A percentile compares a stretch with the other conserved stretches of the same genome.
Evolutionary conservation across 2,888 invertebrate species (phyloP).

Genomic region (Drosophila anceps): DNA sequence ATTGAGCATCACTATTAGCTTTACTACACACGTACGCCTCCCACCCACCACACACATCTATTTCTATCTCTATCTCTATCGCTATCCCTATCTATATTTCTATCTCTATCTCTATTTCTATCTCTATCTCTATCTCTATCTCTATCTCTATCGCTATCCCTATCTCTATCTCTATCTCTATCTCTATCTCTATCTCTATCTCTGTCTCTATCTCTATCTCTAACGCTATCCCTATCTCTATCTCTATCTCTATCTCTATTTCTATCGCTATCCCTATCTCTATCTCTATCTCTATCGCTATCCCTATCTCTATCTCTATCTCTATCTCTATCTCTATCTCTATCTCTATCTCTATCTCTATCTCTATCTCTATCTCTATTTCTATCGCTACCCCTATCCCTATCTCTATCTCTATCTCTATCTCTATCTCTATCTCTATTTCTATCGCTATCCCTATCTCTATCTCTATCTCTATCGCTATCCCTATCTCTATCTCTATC

Average conservation of each 20-base stretch:
- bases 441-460: background rate
- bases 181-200: background rate
- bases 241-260: background rate
- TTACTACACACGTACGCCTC: constrained; percentile 10
- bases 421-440: background rate
- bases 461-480: background rate
- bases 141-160: background rate
- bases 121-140: background rate
- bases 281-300: background rate
- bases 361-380: background rate
- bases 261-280: background rate
- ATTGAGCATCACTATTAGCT: constrained; percentile 71
- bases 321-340: background rate
- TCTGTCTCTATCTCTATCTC: background rate
- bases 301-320: background rate
- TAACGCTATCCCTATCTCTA: background rate
- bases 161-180: background rate
- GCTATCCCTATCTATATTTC: background rate
- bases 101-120: background rate
- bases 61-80: background rate
- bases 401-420: background rate
- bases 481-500: background rate
- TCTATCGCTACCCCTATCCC: background rate
- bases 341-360: background rate
- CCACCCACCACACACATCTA: background rate